Evolutionary conservation across 2,888 invertebrate genomes (phyloP), one percentile per base, ranked within the genome.

Genomic region (Coelogynopora nodosa): DNA sequence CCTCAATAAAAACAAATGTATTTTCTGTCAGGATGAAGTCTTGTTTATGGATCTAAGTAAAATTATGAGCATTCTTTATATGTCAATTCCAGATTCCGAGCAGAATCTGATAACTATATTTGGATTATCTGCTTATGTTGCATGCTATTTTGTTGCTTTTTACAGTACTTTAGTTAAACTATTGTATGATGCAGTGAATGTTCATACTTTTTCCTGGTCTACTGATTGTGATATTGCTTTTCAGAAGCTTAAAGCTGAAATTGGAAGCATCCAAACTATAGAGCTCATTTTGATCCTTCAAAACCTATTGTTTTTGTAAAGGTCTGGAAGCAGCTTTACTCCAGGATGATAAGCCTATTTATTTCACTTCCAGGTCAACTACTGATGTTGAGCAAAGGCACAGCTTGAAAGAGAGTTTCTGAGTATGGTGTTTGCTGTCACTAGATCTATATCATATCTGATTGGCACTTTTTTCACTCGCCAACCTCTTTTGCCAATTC

Each of bases 351-450:
- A 67, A 67, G 27, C 87, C 86, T 74, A 85, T 88, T 23, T 85
- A 67, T 10, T 88, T 85, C 87, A 85, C 86, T 13, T 88, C 87
- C 18, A 82, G 87, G 80, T 82, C 87, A 31, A 67, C 84, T 28
- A 86, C 88, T 27, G 74, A 30, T 23, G 82, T 84, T 26, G 86
- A 88, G 85, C 85, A 67, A n/a, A 74, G 86, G 5, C 86, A 30
- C 67, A 49, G 31, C 83, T 88, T 26, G 88, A 88, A 81, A 82
- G 84, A 30, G 87, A 88, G 49, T 26, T 82, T 49, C 84, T 88
- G 0, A 27, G 67, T n/a, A 84, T 88, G 5, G 82, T 80, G 67
- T 88, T 86, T 88, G 86, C 80, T 74, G 85, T 82, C 67, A 86
- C 82, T 84, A 26, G 86, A 0, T 88, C 87, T 86, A 83, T 67